A percentile compares a stretch with the other conserved stretches of the same genome.
Evolutionary conservation across 2,888 invertebrate species (phyloP).

Genomic region (Toxonevra muliebris): DNA sequence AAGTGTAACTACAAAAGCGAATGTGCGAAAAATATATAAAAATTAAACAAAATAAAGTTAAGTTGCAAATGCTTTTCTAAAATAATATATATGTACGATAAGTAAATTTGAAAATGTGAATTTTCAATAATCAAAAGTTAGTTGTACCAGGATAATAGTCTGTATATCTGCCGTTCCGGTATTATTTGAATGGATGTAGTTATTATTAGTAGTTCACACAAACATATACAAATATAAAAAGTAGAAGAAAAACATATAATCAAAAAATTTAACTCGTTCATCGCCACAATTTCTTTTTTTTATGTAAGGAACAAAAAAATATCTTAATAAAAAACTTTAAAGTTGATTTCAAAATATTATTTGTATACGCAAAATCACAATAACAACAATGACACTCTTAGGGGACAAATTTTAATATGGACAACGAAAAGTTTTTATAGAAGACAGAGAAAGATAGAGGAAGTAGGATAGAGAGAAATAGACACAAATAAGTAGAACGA

Average conservation of each 20-base stretch:
- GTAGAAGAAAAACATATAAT: slow-evolving; percentile 45
- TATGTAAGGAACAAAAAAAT: slow-evolving; percentile 18
- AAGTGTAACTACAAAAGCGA: neutral
- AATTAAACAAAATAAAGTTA: neutral
- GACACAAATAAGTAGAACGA: slow-evolving; percentile 3
- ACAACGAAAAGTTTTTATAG: slow-evolving; percentile 9
- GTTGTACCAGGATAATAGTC: slow-evolving; percentile 46
- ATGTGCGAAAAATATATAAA: neutral
- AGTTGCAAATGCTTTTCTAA: neutral
- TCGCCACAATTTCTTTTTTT: slow-evolving; percentile 28
- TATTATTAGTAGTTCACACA: slow-evolving; percentile 6
- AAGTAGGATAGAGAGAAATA: neutral
- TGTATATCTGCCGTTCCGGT: slow-evolving; percentile 48
- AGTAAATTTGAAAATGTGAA: neutral
- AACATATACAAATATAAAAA: slow-evolving; percentile 40
- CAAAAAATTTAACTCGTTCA: slow-evolving; percentile 44
- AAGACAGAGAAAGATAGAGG: slow-evolving; percentile 13
- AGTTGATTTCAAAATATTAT: neutral
- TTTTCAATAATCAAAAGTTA: slow-evolving; percentile 19
- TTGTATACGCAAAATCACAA: slow-evolving; percentile 32
- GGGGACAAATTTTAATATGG: slow-evolving; percentile 13
- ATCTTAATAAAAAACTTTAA: neutral
- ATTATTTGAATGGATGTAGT: slow-evolving; percentile 34
- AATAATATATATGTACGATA: neutral
- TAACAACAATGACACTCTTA: slow-evolving; percentile 49